Evolutionary conservation across 2,797 vertebrate species (phyloP), one percentile per base, ranked within the genome.

Genomic region (Nyctalus aviator): DNA sequence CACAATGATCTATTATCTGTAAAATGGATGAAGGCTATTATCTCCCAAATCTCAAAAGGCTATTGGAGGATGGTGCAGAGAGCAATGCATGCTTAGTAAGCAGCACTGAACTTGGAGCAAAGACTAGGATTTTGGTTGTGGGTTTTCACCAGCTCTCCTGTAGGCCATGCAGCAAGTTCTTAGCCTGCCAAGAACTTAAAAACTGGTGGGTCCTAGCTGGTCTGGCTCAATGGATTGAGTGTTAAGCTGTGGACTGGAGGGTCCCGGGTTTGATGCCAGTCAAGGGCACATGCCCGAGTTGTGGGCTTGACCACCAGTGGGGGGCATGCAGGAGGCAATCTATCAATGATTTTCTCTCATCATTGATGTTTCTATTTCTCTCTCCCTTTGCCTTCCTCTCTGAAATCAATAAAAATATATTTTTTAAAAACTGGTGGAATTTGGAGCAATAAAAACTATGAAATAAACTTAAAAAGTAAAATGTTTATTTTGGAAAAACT

Each of bases 401-500:
- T 27, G 57, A 59, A 59, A 59, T 59, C 25, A 59, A 59, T 59
- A 59, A 59, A 59, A 59, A 59, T 27, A 59, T 59, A 27, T 59
- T 59, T 57, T 57, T 12, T 25, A 84, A 68, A 69, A 71, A 78
- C 73, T 68, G 88, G 59, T 41, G 66, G 37, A 59, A 48, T 44
- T 44, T 37, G 81, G 37, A 59, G n/a, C 27, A 84, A 59, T 35
- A 87, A 76, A 59, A 77, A 84, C 8, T 64, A 55, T 23, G 30
- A 64, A 57, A 13, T 25, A 41, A 68, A 32, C 37, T 88, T 18
- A 32, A 72, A 55, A 55, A 32, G 37, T n/a, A 41, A 41, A 50
- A 68, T 6, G 8, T 72, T 62, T 59, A 57, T 41, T 96, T 79
- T 68, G 25, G 50, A 95, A 20, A 68, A 68, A 72, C 76, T 93